Percentiles rank a stretch among this genome's conserved stretches.
Evolutionary conservation across 2,888 invertebrate species (phyloP).

Genomic region (Noctuana brunneofusca): DNA sequence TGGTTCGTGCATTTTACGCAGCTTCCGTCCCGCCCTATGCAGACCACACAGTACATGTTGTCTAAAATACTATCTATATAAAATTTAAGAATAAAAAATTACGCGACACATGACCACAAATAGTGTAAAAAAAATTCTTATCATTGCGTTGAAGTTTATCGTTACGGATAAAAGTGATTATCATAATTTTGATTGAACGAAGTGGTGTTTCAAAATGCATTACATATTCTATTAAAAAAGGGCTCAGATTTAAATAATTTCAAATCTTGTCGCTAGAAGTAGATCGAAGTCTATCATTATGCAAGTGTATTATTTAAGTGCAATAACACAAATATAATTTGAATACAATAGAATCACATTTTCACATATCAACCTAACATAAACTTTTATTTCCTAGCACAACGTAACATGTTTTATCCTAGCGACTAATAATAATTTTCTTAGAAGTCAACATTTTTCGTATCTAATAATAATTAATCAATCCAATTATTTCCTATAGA

Average conservation of each 20-base stretch:
- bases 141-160: no score
- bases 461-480: constrained; percentile 11
- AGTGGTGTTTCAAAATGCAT: not conserved
- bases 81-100: not conserved
- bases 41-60: not conserved
- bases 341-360: constrained; percentile 11
- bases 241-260: not conserved
- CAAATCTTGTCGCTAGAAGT: not conserved
- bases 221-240: not conserved
- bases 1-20: no score
- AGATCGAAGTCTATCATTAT: not conserved
- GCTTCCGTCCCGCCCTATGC: not conserved
- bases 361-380: constrained; percentile 16
- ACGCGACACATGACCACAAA: no score
- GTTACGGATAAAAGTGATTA: no score
- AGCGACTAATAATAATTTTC: constrained; percentile 10
- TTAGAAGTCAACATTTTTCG: constrained; percentile 10
- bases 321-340: constrained; percentile 15
- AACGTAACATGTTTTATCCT: constrained; percentile 20
- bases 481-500: constrained; percentile 11
- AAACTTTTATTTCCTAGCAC: constrained; percentile 26
- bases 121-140: no score
- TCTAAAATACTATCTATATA: not conserved
- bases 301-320: constrained; percentile 14
- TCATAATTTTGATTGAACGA: not conserved